A percentile compares a stretch with the other conserved stretches of the same genome.
Conservation (phyloP, 1,140 invertebrate species). For the Lepidotrigona ventralis region DNA sequence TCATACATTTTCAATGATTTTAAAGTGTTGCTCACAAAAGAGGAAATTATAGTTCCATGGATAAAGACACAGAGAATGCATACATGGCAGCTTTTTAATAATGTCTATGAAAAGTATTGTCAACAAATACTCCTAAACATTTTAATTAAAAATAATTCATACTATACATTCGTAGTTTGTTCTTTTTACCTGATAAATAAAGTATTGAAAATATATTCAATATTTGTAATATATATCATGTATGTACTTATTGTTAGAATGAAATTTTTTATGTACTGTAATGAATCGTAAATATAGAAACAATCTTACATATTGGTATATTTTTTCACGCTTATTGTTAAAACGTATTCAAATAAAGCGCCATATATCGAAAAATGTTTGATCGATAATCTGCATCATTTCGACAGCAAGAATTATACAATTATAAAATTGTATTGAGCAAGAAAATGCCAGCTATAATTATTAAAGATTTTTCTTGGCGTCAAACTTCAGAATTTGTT, state of each 20-base stretch:
- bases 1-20: constrained; percentile 57
- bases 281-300: constrained; percentile 22
- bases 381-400: constrained; percentile 3
- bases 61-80: constrained; percentile 43
- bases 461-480: constrained; percentile 86
- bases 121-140: constrained; percentile 75
- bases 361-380: constrained; percentile 11
- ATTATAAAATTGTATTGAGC: neutral
- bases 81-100: constrained; percentile 71
- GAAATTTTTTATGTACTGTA: neutral
- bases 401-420: neutral
- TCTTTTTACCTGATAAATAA: constrained; percentile 45
- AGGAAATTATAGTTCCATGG: constrained; percentile 40
- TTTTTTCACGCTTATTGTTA: neutral
- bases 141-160: constrained; percentile 77
- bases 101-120: constrained; percentile 74
- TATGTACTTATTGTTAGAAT: constrained; percentile 13
- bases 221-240: constrained; percentile 31
- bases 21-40: constrained; percentile 54
- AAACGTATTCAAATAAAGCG: neutral
- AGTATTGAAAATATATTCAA: constrained; percentile 10
- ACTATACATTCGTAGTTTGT: constrained; percentile 57
- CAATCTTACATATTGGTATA: neutral
- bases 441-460: constrained; percentile 83
- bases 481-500: constrained; percentile 81